A percentile compares a stretch with the other conserved stretches of the same genome.
Evolutionary conservation across 2,113 vertebrate genomes (phyloP).

Genomic region (Dascyllus trimaculatus): DNA sequence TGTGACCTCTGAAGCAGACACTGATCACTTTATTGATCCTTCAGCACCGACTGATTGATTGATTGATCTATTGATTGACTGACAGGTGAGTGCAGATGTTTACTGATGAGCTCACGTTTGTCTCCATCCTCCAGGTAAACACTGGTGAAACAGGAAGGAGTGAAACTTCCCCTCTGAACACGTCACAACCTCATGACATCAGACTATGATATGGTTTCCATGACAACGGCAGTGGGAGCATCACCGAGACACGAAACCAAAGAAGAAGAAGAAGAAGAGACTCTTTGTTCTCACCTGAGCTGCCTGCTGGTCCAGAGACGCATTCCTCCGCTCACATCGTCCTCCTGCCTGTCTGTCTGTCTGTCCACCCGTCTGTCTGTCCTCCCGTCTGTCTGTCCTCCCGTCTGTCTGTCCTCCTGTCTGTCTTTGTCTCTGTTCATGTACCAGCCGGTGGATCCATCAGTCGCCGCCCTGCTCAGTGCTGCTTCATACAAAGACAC

Average conservation of each 20-base stretch:
- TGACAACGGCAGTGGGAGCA: conserved; percentile 60
- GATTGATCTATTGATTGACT: too few relatives aligned
- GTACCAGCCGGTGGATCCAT: conserved; percentile 1
- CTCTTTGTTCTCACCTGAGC: conserved; percentile 69
- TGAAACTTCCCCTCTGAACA: neutral
- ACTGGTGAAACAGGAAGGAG: too few relatives aligned
- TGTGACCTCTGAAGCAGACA: too few relatives aligned
- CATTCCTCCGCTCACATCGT: conserved; percentile 33
- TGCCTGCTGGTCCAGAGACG: conserved; percentile 29
- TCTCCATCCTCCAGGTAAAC: neutral
- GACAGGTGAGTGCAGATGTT: neutral
- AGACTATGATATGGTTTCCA: conserved; percentile 62
- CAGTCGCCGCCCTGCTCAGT: neutral
- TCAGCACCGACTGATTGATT: too few relatives aligned
- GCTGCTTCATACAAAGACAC: neutral
- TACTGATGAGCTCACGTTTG: too few relatives aligned
- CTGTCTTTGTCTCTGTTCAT: conserved; percentile 12
- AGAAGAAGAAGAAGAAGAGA: neutral
- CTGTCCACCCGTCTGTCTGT: neutral
- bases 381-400: neutral
- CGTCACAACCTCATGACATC: conserved; percentile 22
- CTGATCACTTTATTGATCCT: too few relatives aligned
- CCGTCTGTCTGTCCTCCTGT: neutral
- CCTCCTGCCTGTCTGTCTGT: neutral
- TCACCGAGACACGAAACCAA: conserved; percentile 12